Percentiles rank a stretch among this genome's conserved stretches.
These are phyloP conservation scores for Phenganax subtilis DNA, from an alignment of 92 coral and sea anemone genomes.

Conservation along the genomic window DNA sequence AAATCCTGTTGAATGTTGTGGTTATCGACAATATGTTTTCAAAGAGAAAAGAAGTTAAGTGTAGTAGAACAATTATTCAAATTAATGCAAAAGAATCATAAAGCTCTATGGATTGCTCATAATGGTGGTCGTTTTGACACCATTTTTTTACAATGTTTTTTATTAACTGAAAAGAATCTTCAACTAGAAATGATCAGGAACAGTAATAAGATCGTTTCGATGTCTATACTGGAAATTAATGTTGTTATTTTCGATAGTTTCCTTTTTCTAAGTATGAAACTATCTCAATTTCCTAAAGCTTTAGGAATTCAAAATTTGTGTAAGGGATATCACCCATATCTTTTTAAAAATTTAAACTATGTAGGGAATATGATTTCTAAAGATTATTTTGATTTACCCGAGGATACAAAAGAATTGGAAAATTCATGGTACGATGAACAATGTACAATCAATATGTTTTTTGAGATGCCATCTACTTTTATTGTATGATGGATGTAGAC, in stretches of 20 bases:
- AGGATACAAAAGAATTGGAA: conserved; percentile 3
- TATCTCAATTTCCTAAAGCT: conserved; percentile 8
- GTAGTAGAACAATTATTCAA: neutral
- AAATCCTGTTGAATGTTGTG: conserved; percentile 18
- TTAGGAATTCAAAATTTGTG: conserved; percentile 14
- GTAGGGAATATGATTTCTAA: too few relatives aligned
- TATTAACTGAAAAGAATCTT: too few relatives aligned
- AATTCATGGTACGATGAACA: conserved; percentile 1
- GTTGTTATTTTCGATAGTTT: neutral
- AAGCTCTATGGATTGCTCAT: too few relatives aligned
- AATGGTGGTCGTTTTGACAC: too few relatives aligned
- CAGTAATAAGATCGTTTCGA: conserved; percentile 2
- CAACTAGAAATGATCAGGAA: too few relatives aligned
- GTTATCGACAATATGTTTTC: conserved; percentile 24
- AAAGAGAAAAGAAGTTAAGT: neutral
- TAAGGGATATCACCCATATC: conserved; percentile 20
- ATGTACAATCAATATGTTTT: neutral
- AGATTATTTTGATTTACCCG: neutral
- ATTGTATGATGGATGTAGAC: too few relatives aligned
- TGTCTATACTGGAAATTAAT: conserved; percentile 3
- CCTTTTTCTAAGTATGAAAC: neutral
- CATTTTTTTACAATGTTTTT: too few relatives aligned
- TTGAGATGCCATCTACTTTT: neutral
- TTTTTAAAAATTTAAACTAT: neutral
- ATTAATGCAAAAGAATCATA: too few relatives aligned